A percentile compares a stretch with the other conserved stretches of the same genome.
These are phyloP conservation scores for Oscheius sp. DNA, from an alignment of 1,140 invertebrate species.

Conservation along the genomic window DNA sequence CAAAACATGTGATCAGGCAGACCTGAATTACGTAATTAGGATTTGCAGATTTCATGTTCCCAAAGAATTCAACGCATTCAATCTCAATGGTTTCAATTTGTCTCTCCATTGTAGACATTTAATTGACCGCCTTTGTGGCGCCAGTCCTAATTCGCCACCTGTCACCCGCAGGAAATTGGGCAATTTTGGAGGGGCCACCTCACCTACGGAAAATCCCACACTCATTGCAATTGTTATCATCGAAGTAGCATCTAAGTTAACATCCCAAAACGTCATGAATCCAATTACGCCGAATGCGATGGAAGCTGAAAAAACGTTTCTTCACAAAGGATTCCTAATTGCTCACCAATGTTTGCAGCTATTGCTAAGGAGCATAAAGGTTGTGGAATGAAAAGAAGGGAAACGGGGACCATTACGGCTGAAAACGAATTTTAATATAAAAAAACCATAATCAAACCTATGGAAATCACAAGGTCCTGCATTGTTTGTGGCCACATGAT, in stretches of 20 bases:
- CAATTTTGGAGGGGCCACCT: too few relatives aligned
- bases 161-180: not conserved
- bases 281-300: constrained; percentile 90
- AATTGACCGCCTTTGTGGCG: too few relatives aligned
- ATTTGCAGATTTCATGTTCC: too few relatives aligned
- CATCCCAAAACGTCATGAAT: constrained; percentile 90
- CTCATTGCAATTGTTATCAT: constrained; percentile 99
- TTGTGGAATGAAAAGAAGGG: constrained; percentile 90
- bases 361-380: constrained; percentile 86
- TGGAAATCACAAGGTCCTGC: constrained; percentile 53
- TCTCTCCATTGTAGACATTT: too few relatives aligned
- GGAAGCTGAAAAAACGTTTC: constrained; percentile 67
- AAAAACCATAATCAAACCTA: constrained; percentile 32
- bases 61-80: too few relatives aligned
- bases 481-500: constrained; percentile 56
- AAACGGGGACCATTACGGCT: constrained; percentile 87
- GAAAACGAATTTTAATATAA: constrained; percentile 62
- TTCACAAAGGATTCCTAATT: not conserved
- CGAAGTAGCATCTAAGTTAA: constrained; percentile 90
- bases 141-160: not conserved
- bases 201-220: constrained; percentile 69
- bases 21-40: too few relatives aligned
- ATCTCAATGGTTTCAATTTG: too few relatives aligned
- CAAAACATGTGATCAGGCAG: too few relatives aligned
- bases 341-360: constrained; percentile 54